Evolutionary conservation across 2,797 vertebrate species (phyloP).

Genomic region (Acestrorhynchus altus): DNA sequence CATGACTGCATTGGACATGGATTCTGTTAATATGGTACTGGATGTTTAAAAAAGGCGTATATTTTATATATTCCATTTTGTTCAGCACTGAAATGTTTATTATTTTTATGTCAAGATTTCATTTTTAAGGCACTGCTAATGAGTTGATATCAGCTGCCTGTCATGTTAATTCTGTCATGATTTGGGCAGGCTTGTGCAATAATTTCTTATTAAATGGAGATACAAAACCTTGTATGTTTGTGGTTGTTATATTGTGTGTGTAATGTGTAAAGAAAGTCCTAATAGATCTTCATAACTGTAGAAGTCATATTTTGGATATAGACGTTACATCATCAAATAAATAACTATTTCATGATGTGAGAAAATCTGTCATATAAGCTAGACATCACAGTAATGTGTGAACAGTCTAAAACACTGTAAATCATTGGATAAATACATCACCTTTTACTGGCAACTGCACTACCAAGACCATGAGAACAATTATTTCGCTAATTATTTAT

Average conservation of each 20-base stretch:
- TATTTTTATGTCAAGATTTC: neutral
- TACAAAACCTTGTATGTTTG: neutral
- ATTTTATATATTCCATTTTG: neutral
- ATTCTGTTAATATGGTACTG: conserved; percentile 14
- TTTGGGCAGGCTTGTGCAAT: conserved; percentile 32
- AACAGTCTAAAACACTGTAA: neutral
- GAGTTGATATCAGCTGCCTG: neutral
- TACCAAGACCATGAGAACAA: neutral
- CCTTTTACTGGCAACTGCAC: neutral
- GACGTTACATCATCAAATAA: no score
- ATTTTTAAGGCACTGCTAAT: neutral
- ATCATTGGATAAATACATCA: neutral
- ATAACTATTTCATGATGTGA: no score
- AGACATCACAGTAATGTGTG: neutral
- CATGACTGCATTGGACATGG: neutral
- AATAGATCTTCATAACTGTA: no score
- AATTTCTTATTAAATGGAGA: conserved; percentile 17
- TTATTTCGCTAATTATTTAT: neutral
- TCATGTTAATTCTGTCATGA: neutral
- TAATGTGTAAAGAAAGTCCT: no score
- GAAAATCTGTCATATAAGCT: no score
- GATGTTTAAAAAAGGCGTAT: neutral
- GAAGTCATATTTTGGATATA: no score
- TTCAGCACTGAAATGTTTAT: neutral
- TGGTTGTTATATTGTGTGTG: neutral